Conservation (phyloP, 2,797 vertebrate species). For the Molothrus aeneus region DNA sequence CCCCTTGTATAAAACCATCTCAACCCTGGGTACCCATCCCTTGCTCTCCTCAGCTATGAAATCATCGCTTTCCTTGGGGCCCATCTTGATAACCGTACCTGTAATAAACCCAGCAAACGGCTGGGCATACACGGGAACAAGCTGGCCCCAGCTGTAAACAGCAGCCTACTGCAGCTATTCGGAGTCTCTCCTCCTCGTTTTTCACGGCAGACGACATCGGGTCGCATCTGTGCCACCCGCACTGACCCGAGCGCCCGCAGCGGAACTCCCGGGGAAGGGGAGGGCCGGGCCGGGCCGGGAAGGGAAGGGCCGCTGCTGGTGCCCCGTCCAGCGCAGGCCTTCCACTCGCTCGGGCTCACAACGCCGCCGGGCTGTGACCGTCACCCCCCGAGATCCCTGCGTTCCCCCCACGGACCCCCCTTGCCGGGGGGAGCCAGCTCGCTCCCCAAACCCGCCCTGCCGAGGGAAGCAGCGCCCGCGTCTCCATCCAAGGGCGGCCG, state of each 20-base stretch:
- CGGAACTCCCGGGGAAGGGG: not conserved
- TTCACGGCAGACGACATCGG: not conserved
- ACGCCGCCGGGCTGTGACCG: not conserved
- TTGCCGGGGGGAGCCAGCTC: not conserved
- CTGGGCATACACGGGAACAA: not conserved
- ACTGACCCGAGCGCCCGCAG: not conserved
- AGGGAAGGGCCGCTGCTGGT: not conserved
- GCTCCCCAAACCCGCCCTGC: not conserved
- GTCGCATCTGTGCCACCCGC: not conserved
- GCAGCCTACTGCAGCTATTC: not conserved
- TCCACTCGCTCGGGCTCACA: not conserved
- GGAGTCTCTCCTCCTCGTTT: not conserved
- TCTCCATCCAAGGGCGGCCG: not conserved
- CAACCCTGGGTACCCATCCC: not conserved
- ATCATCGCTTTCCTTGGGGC: not conserved
- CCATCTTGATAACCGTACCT: not conserved
- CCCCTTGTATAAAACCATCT: not conserved
- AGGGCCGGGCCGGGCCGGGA: not conserved
- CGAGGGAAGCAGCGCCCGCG: not conserved
- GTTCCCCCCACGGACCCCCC: not conserved
- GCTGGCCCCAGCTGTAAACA: not conserved
- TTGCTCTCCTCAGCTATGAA: not conserved
- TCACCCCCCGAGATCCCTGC: not conserved
- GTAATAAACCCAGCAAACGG: not conserved
- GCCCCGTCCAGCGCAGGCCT: constrained; percentile 9